Percentiles rank a stretch among this genome's conserved stretches.
Evolutionary conservation across 2,888 invertebrate genomes (phyloP).

Genomic region (Metallyticus violacea): DNA sequence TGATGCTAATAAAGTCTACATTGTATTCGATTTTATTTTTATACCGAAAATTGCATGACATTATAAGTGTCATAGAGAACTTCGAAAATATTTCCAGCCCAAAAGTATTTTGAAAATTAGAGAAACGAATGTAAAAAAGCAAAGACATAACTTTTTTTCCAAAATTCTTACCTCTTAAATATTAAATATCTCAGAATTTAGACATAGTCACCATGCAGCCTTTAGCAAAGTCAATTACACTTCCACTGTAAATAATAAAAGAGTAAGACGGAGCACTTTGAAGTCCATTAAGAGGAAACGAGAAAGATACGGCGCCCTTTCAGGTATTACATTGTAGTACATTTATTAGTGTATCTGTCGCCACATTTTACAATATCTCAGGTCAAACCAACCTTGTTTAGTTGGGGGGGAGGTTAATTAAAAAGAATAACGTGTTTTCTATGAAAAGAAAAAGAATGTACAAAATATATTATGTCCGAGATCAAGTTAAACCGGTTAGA

Average conservation of each 20-base stretch:
- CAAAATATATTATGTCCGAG: background rate
- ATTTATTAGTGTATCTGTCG: background rate
- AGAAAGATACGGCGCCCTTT: background rate
- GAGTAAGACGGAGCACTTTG: background rate
- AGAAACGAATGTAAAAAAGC: too few relatives aligned
- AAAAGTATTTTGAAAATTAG: background rate
- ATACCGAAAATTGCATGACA: background rate
- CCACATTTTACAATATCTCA: background rate
- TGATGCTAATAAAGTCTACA: constrained; percentile 5
- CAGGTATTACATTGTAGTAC: background rate
- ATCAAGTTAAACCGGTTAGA: background rate
- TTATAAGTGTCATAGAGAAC: background rate
- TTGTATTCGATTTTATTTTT: background rate
- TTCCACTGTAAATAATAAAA: background rate
- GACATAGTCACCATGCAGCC: background rate
- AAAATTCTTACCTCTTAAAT: background rate
- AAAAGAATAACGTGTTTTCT: background rate
- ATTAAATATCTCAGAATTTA: background rate
- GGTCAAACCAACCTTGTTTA: background rate
- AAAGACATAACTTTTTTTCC: background rate
- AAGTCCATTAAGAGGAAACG: background rate
- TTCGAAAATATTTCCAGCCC: background rate
- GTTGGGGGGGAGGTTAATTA: background rate
- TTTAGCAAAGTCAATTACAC: background rate
- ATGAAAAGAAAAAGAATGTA: background rate